Evolutionary conservation across 37 sponge, comb jelly and placozoan genomes (phyloP), one percentile per base, ranked within the genome.

Genomic region (Spongilla lacustris): DNA sequence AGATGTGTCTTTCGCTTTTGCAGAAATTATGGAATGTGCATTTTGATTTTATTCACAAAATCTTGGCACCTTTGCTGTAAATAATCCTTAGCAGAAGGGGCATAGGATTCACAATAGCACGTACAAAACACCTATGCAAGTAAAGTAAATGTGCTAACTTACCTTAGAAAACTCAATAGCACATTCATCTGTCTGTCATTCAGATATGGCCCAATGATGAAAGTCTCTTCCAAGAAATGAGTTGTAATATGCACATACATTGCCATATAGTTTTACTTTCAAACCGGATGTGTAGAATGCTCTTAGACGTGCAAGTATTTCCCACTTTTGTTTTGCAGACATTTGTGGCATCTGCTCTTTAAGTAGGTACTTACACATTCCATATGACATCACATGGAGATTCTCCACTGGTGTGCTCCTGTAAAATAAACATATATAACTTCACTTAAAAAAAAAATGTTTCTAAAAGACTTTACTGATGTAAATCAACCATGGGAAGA

Each of bases 161-260:
- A 76, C 77, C 25, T 76, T 76, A 12, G 41, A 76, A 25, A 76
- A 24, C 0, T 35, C 35, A 21, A 24, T 66, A 68, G 37, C 14
- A 80, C 77, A 41, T 36, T 23, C 81, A 68, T 26, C 28, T 79
- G 6, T 27, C n/a, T 23, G 21, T 17, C 23, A 24, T 66, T 49
- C 21, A 87, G 27, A 66, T 87, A 80, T 46, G 74, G 81, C 26
- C 78, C 22, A 8, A 87, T 10, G 58, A 87, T 50, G 25, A 87
- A 87, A 87, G 32, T 87, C 81, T 26, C 87, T 68, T 0, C 87
- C 87, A 25, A 71, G 67, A 24, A 58, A 87, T 21, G 87, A 87
- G 5, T 73, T 4, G 36, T 48, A 73, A 26, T 73, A 84, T 11
- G 22, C 14, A 9, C 50, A 50, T 2, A 87, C 46, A 38, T 80